Conservation (phyloP, 2,888 invertebrate species). For the Philaethria dido region DNA sequence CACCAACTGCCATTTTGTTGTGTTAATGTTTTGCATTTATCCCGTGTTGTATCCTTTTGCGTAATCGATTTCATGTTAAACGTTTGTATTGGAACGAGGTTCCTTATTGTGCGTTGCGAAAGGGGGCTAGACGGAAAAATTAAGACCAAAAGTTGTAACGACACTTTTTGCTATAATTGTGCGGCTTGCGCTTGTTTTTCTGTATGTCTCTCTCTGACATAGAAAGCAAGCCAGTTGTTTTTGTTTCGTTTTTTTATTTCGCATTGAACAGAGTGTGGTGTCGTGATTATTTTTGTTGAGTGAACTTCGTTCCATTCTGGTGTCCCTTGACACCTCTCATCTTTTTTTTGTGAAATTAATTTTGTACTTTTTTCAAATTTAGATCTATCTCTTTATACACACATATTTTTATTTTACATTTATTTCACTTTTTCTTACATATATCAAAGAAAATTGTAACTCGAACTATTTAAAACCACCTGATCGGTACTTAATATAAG, state of each 20-base stretch:
- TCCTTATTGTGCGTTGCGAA: too few species aligned
- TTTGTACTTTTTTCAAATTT: constrained; percentile 15
- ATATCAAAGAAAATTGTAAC: not conserved
- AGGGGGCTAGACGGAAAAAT: too few species aligned
- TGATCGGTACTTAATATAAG: constrained; percentile 61
- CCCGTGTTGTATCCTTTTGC: constrained; percentile 21
- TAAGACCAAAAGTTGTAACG: too few species aligned
- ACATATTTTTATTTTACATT: constrained; percentile 3
- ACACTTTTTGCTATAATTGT: too few species aligned
- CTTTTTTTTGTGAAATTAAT: constrained; percentile 5
- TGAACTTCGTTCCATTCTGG: too few species aligned
- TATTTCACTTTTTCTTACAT: constrained; percentile 35
- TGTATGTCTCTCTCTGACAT: too few species aligned
- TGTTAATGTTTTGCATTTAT: constrained; percentile 43
- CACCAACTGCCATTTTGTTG: constrained; percentile 32
- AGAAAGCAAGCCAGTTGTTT: too few species aligned
- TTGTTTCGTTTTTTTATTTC: constrained; percentile 2
- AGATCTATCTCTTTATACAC: not conserved
- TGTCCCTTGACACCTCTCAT: too few species aligned
- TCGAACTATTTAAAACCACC: constrained; percentile 25
- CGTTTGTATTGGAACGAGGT: too few species aligned
- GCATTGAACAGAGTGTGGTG: too few species aligned
- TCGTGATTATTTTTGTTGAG: too few species aligned
- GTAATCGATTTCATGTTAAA: constrained; percentile 10
- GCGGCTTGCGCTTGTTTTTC: too few species aligned